A percentile compares a stretch with the other conserved stretches of the same genome.
Conservation (phyloP, 2,888 invertebrate genomes). For the Caenorhabditis auriculariae region DNA sequence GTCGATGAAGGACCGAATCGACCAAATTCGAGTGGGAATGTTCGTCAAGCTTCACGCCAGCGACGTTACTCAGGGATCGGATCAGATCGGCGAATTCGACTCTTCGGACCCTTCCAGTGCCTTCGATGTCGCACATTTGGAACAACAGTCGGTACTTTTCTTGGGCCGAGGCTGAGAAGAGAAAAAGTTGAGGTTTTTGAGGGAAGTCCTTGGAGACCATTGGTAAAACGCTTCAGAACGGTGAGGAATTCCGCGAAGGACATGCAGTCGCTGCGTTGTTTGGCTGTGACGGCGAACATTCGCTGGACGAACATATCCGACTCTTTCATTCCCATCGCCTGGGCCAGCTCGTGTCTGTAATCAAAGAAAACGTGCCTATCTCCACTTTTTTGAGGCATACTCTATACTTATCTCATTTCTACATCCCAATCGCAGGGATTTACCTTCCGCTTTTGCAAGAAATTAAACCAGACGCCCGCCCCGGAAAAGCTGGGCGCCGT, state of each 20-base stretch:
- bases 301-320: constrained; percentile 92
- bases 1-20: constrained; percentile 30
- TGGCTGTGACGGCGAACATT: constrained; percentile 96
- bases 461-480: too few species aligned
- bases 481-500: too few species aligned
- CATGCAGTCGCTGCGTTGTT: constrained; percentile 73
- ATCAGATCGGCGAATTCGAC: constrained; percentile 90
- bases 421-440: neutral
- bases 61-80: constrained; percentile 59
- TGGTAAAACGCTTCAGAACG: constrained; percentile 68
- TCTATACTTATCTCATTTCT: neutral
- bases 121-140: constrained; percentile 94
- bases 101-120: constrained; percentile 90
- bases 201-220: constrained; percentile 34
- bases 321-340: constrained; percentile 89
- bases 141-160: constrained; percentile 79
- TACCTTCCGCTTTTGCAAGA: too few species aligned
- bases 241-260: constrained; percentile 89
- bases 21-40: constrained; percentile 36
- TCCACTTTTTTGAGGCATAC: neutral
- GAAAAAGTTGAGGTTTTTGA: too few species aligned
- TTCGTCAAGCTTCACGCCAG: constrained; percentile 56
- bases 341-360: constrained; percentile 79
- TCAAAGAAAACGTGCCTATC: too few species aligned
- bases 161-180: neutral